Base-by-base conservation (phyloP, 2,888 invertebrate genomes). In the Zaprionus lineosus region DNA sequence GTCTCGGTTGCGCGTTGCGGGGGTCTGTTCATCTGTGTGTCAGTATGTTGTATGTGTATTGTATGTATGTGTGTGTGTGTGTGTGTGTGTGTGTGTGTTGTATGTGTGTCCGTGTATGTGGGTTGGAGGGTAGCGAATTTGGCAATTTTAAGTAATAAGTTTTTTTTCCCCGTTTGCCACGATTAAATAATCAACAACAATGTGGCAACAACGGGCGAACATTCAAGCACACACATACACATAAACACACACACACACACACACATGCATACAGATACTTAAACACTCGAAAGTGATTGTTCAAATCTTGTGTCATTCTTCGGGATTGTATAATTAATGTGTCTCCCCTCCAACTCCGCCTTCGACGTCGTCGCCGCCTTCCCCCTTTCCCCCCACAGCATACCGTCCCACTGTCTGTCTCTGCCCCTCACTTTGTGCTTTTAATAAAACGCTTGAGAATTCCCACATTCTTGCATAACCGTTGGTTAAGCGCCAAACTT, bases 71-170 rank as follows among this genome's bases (percentile, higher is more conserved):
- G 21, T 26, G 37, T 21, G 15, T 39, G 48, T 46, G 48, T 53
- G 8, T 46, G 40, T 21, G 31, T 46, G 24, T 57, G 26, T 11
- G 28, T 48, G 31, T 56, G 24, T 55, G 40, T 41, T 53, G 55
- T n/a, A n/a, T n/a, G n/a, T n/a, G n/a, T n/a, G n/a, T n/a, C n/a
- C n/a, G n/a, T n/a, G n/a, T n/a, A n/a, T n/a, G n/a, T n/a, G 31
- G 6, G 9, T 37, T 11, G 2, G 11, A 11, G 12, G 28, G 33
- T 40, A 40, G 55, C 34, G 47, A 72, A 72, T 81, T 76, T 86
- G 62, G 79, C 70, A 79, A 71, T 85, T 85, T 83, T 85, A n/a
- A n/a, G 84, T 85, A 86, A 85, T 81, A 79, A 69, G 61, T 84
- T 76, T 74, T 48, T 48, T 66, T 40, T 46, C 7, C 7, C 7